These are phyloP conservation scores for Tetragnatha montana DNA, from an alignment of 2,888 invertebrate genomes.

Conservation along the genomic window DNA sequence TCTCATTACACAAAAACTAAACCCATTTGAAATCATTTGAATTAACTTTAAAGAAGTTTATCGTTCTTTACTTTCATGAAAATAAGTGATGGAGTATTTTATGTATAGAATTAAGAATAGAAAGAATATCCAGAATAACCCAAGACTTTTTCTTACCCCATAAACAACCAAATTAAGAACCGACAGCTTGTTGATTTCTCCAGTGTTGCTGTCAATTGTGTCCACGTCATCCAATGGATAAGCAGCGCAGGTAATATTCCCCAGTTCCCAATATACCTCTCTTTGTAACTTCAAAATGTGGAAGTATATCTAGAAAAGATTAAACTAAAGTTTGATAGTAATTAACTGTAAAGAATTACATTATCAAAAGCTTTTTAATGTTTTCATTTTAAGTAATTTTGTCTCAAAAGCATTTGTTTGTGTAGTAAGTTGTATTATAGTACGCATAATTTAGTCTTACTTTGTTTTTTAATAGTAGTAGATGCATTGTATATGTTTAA, in stretches of 20 bases:
- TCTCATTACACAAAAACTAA: too few species aligned
- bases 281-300: constrained; percentile 96
- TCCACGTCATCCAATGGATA: constrained; percentile 96
- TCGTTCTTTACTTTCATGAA: background rate
- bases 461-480: background rate
- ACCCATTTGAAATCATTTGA: too few species aligned
- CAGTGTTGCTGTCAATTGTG: constrained; percentile 92
- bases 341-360: too few species aligned
- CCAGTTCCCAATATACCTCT: constrained; percentile 98
- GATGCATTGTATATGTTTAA: too few species aligned
- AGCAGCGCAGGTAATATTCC: constrained; percentile 94
- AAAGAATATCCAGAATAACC: background rate
- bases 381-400: too few species aligned
- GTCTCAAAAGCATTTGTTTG: too few species aligned
- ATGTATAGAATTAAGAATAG: background rate
- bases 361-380: background rate
- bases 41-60: background rate
- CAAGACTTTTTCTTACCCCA: constrained; percentile 82
- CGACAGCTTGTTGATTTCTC: constrained; percentile 95
- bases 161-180: constrained; percentile 96
- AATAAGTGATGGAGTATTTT: background rate
- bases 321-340: background rate
- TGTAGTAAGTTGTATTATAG: background rate
- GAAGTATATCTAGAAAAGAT: constrained; percentile 85
- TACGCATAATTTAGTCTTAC: background rate